Evolutionary conservation across 2,888 invertebrate genomes (phyloP).

Genomic region (Drosophila paracracens): DNA sequence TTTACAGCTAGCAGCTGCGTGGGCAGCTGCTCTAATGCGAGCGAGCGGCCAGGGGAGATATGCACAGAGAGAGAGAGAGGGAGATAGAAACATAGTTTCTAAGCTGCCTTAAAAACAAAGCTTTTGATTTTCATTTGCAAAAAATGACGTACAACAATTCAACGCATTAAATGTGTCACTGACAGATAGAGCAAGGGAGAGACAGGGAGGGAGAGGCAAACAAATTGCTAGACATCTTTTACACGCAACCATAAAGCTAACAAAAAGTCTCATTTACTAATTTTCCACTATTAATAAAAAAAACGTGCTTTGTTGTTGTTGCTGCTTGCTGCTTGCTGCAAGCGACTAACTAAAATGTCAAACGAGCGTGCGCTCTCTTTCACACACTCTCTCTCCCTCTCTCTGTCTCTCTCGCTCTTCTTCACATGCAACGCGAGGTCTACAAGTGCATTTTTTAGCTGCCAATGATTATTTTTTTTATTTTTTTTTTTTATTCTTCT

Average conservation of each 20-base stretch:
- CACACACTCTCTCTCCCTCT: constrained; percentile 10
- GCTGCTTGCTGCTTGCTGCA: constrained; percentile 5
- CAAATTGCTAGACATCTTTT: constrained; percentile 48
- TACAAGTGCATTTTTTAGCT: constrained; percentile 57
- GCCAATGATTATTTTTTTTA: constrained; percentile 43
- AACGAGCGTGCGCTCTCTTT: constrained; percentile 29
- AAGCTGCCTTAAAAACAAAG: constrained; percentile 58
- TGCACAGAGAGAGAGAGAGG: constrained; percentile 5
- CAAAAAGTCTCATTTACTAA: constrained; percentile 50
- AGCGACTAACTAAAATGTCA: constrained; percentile 58
- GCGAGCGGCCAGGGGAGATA: not conserved
- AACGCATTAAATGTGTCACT: constrained; percentile 52
- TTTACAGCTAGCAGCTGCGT: constrained; percentile 46
- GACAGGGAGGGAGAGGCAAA: constrained; percentile 1
- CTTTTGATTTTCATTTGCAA: constrained; percentile 46
- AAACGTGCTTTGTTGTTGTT: constrained; percentile 39
- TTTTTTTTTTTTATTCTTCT: constrained; percentile 5
- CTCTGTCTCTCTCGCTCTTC: constrained; percentile 1
- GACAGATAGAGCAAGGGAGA: constrained; percentile 1
- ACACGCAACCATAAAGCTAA: constrained; percentile 35
- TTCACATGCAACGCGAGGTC: constrained; percentile 49
- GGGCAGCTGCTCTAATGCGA: constrained; percentile 34
- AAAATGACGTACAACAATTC: constrained; percentile 13
- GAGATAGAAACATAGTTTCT: constrained; percentile 3
- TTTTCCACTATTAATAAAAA: constrained; percentile 58